Base-by-base conservation (phyloP, 2,113 vertebrate genomes). In the Pachypanchax playfairii region DNA sequence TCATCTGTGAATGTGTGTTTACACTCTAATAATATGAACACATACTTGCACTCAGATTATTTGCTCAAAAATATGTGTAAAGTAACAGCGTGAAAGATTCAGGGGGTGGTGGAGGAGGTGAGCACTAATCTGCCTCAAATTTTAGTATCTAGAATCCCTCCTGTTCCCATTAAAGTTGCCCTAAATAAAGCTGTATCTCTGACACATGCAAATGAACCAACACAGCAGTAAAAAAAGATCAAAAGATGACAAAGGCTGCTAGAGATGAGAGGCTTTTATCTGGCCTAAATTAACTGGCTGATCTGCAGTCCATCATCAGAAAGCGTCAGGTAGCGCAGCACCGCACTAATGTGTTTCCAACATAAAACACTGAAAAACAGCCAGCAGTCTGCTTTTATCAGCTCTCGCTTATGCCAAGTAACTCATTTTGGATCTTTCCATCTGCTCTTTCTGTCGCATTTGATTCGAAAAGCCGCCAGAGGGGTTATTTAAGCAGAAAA, bases 201-300 rank as follows among this genome's bases (percentile, higher is more conserved):
- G 90, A 90, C 84, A 88, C 88, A 91, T 92, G 90, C 89, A 91
- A 92, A 92, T 92, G 83, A 89, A 85, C 65, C 75, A 46, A 88
- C 73, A 75, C 84, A 80, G 82, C 80, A 67, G 82, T 73, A 76
- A 83, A 79, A 48, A 84, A 82, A 89, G 89, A 92, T 92, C 83
- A 88, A 83, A 91, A 91, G 88, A 91, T 91, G 87, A 73, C 78
- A 90, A 81, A 84, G 75, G 80, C 88, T 88, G 85, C 85, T 84
- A 78, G 77, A 88, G 87, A 88, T 76, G 85, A 78, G 83, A 82
- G 80, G 78, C 78, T 87, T 89, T 89, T 89, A 88, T 89, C 85
- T 82, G 75, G 70, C 75, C 78, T 87, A 86, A 88, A 90, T 90
- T 88, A 90, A 88, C 85, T 71, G 54, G 77, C 85, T 84, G 87